Evolutionary conservation across 2,113 vertebrate species (phyloP).

Genomic region (Castor canadensis): DNA sequence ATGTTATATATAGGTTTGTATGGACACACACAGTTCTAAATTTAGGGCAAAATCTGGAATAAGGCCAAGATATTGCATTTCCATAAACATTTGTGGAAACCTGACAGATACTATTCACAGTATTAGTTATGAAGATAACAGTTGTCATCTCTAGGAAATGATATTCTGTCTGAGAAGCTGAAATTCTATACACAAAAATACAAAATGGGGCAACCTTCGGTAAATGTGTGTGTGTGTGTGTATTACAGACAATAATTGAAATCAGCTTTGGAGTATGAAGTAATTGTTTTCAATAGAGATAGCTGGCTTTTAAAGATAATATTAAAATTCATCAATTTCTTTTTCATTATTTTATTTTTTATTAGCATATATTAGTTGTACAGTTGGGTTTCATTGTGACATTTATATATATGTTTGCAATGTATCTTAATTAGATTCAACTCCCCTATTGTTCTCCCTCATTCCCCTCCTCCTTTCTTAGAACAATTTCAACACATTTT

Average conservation of each 20-base stretch:
- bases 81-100: neutral
- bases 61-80: slow-evolving; percentile 1
- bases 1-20: neutral
- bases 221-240: too few species aligned
- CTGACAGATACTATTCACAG: neutral
- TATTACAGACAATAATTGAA: neutral
- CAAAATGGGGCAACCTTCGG: neutral
- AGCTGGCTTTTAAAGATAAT: neutral
- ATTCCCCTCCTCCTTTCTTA: too few species aligned
- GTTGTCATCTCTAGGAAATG: neutral
- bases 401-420: too few species aligned
- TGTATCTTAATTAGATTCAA: too few species aligned
- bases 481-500: too few species aligned
- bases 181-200: neutral
- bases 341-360: too few species aligned
- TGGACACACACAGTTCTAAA: neutral
- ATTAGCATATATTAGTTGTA: too few species aligned
- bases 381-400: too few species aligned
- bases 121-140: neutral
- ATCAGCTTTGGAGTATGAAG: neutral
- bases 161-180: neutral
- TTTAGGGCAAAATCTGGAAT: neutral
- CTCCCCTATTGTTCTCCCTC: too few species aligned
- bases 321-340: too few species aligned
- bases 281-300: neutral